These are phyloP conservation scores for Sinopyrophorus schimmeli DNA, from an alignment of 2,888 invertebrate genomes.

Conservation along the genomic window DNA sequence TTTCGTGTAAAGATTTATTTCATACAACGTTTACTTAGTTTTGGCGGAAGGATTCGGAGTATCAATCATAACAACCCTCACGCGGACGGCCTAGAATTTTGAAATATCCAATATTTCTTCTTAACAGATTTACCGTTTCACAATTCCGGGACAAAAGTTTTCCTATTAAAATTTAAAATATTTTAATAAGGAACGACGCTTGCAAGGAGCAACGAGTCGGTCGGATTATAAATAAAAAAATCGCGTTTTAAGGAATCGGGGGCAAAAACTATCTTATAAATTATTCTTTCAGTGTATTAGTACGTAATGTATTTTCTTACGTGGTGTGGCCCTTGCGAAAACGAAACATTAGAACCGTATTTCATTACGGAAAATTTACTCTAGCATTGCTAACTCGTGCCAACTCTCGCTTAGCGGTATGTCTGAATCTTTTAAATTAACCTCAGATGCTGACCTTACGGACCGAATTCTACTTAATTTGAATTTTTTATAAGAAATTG, in stretches of 20 bases:
- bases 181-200: too few species aligned
- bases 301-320: slow-evolving; percentile 29
- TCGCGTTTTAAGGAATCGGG: slow-evolving; percentile 18
- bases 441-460: slow-evolving; percentile 9
- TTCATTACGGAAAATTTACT: slow-evolving; percentile 18
- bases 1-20: too few species aligned
- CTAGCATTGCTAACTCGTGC: slow-evolving; percentile 15
- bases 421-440: too few species aligned
- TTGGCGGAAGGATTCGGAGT: too few species aligned
- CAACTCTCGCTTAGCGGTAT: slow-evolving; percentile 14
- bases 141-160: too few species aligned
- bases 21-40: too few species aligned
- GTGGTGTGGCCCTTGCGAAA: slow-evolving; percentile 24
- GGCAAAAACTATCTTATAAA: slow-evolving; percentile 25
- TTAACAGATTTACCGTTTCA: too few species aligned
- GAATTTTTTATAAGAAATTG: neutral
- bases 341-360: slow-evolving; percentile 28
- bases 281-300: slow-evolving; percentile 28
- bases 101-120: too few species aligned
- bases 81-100: too few species aligned
- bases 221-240: slow-evolving; percentile 28
- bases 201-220: too few species aligned
- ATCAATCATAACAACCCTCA: too few species aligned
- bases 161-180: too few species aligned
- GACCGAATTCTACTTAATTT: slow-evolving; percentile 17